A percentile compares a stretch with the other conserved stretches of the same genome.
Conservation (phyloP, 35 echinoderm and acorn worm species). For the Lytechinus pictus region DNA sequence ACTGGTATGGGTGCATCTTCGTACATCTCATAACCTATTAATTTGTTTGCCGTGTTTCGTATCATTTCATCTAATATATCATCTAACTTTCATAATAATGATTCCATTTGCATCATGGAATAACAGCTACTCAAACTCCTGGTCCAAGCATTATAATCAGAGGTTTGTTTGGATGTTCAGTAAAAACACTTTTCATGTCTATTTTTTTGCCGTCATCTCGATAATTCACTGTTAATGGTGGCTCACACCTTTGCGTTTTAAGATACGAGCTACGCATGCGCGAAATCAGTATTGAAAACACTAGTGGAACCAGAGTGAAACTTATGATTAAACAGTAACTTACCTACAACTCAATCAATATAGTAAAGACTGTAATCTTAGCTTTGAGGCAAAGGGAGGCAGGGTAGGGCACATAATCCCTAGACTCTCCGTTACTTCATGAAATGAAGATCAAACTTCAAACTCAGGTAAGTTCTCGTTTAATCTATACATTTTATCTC, state of each 20-base stretch:
- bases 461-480: neutral
- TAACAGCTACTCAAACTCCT: slow-evolving; percentile 9
- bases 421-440: too few species aligned
- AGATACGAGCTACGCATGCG: slow-evolving; percentile 26
- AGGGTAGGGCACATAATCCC: slow-evolving; percentile 41
- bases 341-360: neutral
- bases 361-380: neutral
- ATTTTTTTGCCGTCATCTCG: too few species aligned
- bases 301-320: neutral
- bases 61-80: neutral
- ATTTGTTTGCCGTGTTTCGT: neutral
- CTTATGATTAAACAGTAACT: slow-evolving; percentile 1
- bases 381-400: neutral
- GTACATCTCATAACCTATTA: too few species aligned
- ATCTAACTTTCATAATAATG: neutral
- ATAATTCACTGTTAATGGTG: too few species aligned
- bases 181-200: neutral
- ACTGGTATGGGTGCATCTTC: too few species aligned
- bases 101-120: neutral
- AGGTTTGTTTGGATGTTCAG: slow-evolving; percentile 5
- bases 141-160: slow-evolving; percentile 27
- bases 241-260: too few species aligned
- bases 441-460: too few species aligned
- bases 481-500: slow-evolving; percentile 38
- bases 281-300: neutral